Evolutionary conservation across 2,797 vertebrate genomes (phyloP).

Genomic region (Picus viridis): DNA sequence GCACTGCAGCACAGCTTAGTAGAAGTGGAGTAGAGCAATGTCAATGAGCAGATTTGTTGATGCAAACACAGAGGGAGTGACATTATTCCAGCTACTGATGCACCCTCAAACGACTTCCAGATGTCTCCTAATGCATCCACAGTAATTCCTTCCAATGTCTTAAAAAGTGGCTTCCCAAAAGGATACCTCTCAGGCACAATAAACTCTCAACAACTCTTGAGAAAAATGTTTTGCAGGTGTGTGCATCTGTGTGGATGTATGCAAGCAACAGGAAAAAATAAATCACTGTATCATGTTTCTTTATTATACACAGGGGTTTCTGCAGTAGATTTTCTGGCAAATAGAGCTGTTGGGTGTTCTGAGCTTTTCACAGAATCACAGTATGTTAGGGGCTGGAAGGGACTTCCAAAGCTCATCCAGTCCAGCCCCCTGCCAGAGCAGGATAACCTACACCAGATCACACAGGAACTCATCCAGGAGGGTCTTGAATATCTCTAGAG

Average conservation of each 20-base stretch:
- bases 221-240: background rate
- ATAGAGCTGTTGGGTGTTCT: background rate
- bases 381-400: no score
- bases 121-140: background rate
- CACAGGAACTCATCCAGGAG: no score
- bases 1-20: background rate
- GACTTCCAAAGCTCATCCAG: no score
- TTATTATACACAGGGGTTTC: accelerated
- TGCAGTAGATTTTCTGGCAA: background rate
- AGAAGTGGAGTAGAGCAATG: background rate
- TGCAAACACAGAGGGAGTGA: background rate
- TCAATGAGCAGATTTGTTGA: background rate
- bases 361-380: background rate
- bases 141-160: background rate
- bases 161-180: background rate
- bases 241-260: background rate
- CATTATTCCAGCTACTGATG: background rate
- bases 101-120: slow-evolving; percentile 2
- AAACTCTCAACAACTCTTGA: background rate
- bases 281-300: background rate
- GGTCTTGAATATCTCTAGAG: no score
- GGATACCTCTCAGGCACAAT: background rate
- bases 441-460: no score
- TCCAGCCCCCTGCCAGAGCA: no score
- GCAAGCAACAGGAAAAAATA: background rate